A percentile compares a stretch with the other conserved stretches of the same genome.
Conservation (phyloP, 2,888 invertebrate genomes). For the Lysandra bellargus region DNA sequence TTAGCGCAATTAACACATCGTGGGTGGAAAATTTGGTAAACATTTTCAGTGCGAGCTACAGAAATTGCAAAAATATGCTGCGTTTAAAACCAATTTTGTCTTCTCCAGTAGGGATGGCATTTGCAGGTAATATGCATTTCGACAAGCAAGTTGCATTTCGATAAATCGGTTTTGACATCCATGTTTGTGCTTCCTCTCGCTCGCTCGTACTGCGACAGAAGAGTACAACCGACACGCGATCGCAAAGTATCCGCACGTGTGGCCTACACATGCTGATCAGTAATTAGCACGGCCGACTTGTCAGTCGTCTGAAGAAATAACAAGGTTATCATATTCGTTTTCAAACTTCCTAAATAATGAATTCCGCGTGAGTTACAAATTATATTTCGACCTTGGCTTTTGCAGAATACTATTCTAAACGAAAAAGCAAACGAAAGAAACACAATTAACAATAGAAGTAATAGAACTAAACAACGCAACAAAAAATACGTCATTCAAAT, state of each 20-base stretch:
- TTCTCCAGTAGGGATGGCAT: neutral
- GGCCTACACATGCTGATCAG: neutral
- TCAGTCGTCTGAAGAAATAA: constrained; percentile 20
- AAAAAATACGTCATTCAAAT: constrained; percentile 15
- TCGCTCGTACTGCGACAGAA: neutral
- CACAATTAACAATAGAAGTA: neutral
- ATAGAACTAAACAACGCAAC: neutral
- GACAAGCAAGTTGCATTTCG: neutral
- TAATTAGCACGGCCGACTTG: constrained; percentile 23
- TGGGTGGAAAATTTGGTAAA: neutral
- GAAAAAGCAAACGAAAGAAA: neutral
- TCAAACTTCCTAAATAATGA: constrained; percentile 4
- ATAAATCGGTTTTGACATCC: neutral
- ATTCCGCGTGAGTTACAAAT: neutral
- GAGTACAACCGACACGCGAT: constrained; percentile 8
- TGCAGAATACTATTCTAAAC: neutral
- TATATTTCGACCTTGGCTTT: neutral
- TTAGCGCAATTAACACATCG: constrained; percentile 15
- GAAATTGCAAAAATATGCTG: too few relatives aligned
- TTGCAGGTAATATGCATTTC: neutral
- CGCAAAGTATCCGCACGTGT: constrained; percentile 11
- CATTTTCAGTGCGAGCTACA: neutral
- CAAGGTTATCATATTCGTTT: constrained; percentile 12
- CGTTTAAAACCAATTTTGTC: too few relatives aligned
- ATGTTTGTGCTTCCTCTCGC: neutral